Conservation (phyloP, 2,888 invertebrate species). For the Ernsta delagoae region DNA sequence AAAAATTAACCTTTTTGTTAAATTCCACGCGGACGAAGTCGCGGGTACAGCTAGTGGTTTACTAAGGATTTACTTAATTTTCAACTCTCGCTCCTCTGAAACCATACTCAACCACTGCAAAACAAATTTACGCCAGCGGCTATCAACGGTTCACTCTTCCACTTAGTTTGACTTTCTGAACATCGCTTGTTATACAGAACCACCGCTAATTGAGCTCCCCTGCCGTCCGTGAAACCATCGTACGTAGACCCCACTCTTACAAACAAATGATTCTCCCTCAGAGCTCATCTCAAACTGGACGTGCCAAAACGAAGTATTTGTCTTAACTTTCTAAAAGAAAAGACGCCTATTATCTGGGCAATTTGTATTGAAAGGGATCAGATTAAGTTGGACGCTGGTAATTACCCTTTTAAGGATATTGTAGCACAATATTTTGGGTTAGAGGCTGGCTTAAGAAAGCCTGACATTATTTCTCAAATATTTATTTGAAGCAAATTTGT, state of each 20-base stretch:
- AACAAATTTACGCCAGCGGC: conserved; percentile 19
- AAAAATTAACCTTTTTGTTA: too few species aligned
- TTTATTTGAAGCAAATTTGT: not conserved
- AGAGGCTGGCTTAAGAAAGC: conserved; percentile 9
- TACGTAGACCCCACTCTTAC: conserved; percentile 8
- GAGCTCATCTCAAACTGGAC: conserved; percentile 4
- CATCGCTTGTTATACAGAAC: conserved; percentile 12
- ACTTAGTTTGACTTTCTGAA: conserved; percentile 20
- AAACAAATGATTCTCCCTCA: not conserved
- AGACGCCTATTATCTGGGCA: conserved; percentile 24
- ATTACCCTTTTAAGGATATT: conserved; percentile 25
- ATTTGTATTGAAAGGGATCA: conserved; percentile 31
- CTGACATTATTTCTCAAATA: not conserved
- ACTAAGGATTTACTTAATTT: too few species aligned
- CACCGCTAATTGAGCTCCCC: conserved; percentile 4
- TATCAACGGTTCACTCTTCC: conserved; percentile 18
- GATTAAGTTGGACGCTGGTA: conserved; percentile 18
- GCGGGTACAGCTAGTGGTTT: too few species aligned
- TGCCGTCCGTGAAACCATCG: not conserved
- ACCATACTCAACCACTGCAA: not conserved
- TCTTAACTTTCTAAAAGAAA: conserved; percentile 24
- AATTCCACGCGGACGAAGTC: too few species aligned
- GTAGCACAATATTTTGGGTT: conserved; percentile 19
- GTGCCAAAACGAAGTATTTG: conserved; percentile 7
- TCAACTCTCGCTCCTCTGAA: too few species aligned